A percentile compares a stretch with the other conserved stretches of the same genome.
Evolutionary conservation across 2,797 vertebrate genomes (phyloP).

Genomic region (Psittacula derbiana): DNA sequence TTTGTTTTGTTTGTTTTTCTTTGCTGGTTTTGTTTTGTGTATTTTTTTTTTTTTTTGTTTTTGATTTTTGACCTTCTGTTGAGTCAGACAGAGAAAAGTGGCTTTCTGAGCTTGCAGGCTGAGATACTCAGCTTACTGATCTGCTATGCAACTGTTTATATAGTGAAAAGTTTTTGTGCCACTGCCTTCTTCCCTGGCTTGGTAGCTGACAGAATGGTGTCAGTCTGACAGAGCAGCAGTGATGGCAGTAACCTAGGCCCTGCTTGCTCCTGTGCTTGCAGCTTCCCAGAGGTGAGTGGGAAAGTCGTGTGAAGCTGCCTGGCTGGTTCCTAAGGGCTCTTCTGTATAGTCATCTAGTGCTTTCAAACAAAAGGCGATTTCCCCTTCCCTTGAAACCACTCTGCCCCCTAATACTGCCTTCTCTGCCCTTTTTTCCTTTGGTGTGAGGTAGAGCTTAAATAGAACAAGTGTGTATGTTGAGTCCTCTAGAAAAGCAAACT

Average conservation of each 20-base stretch:
- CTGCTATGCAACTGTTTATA: fast-evolving
- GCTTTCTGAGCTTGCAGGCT: not conserved
- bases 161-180: not conserved
- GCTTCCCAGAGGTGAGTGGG: not conserved
- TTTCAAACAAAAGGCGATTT: not conserved
- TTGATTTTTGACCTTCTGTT: fast-evolving
- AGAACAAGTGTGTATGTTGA: fast-evolving
- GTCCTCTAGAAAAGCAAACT: not conserved
- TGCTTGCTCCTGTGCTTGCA: not conserved
- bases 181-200: fast-evolving
- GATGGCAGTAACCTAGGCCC: not conserved
- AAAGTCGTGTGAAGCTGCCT: not conserved
- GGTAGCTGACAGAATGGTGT: not conserved
- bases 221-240: not conserved
- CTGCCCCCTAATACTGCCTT: not conserved
- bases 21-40: no score
- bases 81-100: not conserved
- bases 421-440: not conserved
- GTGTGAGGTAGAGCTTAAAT: not conserved
- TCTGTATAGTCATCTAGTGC: fast-evolving
- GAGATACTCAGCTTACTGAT: not conserved
- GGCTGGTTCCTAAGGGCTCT: not conserved
- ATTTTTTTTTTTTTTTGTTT: not conserved
- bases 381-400: not conserved
- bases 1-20: not conserved